Conservation (phyloP, 1,140 invertebrate species). For the Ceratina australensis region DNA sequence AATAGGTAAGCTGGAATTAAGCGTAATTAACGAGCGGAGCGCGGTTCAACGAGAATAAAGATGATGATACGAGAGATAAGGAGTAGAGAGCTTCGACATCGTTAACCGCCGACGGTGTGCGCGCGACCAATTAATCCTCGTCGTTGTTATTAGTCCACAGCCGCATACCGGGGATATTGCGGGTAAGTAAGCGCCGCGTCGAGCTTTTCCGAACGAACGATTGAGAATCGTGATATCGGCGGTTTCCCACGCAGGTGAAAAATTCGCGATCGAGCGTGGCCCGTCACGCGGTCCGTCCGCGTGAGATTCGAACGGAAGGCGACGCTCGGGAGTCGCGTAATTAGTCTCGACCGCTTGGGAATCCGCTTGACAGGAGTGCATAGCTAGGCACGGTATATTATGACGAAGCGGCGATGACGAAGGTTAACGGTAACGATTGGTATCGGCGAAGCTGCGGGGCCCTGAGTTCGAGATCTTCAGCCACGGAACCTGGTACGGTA, state of each 20-base stretch:
- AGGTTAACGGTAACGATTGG: conserved; percentile 59
- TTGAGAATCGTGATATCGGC: conserved; percentile 20
- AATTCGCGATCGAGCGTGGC: neutral
- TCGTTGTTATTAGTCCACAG: conserved; percentile 10
- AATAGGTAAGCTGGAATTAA: neutral
- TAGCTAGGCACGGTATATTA: conserved; percentile 34
- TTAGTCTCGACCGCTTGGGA: conserved; percentile 41
- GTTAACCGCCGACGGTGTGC: neutral
- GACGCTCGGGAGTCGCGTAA: conserved; percentile 38
- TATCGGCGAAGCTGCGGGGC: conserved; percentile 19
- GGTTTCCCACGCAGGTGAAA: conserved; percentile 25
- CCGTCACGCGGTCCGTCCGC: neutral
- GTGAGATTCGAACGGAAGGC: conserved; percentile 12
- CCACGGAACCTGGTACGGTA: neutral
- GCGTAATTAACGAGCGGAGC: conserved; percentile 16
- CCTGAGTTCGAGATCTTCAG: conserved; percentile 52
- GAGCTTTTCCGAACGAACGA: conserved; percentile 28
- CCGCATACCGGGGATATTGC: conserved; percentile 3
- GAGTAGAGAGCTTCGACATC: neutral
- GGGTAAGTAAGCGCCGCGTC: conserved; percentile 22
- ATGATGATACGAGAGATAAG: no score
- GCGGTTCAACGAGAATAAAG: no score
- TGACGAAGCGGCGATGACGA: conserved; percentile 36
- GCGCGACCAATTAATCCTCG: conserved; percentile 30
- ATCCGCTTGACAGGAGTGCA: conserved; percentile 19